Base-by-base conservation (phyloP, 2,797 vertebrate genomes). In the Phylloscopus collybita region DNA sequence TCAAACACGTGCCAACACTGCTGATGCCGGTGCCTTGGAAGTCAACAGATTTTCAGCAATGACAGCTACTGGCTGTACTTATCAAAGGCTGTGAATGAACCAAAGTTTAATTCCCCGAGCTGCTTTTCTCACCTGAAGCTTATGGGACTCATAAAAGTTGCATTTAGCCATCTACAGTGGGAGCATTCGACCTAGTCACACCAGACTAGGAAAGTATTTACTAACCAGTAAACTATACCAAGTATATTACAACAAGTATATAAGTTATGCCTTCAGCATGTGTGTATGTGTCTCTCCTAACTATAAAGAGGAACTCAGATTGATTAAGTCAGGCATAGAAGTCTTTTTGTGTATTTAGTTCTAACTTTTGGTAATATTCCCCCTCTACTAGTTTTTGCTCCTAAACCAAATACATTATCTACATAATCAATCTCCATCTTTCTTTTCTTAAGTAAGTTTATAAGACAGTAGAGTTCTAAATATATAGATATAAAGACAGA, bases 21-120 rank as follows among this genome's bases (percentile, higher is more conserved):
- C 80, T 81, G 84, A 81, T 80, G 82, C 62, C 81, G 64, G 71
- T 69, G 44, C 40, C 65, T 38, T 83, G 53, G 23, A 80, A 91
- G 34, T 36, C 84, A 88, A 94, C 23, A 93, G 45, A 84, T 92
- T 91, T 90, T 86, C 64, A 91, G 88, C 78, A 64, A 49, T 34
- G 67, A 67, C 69, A 88, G 4, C 16, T 50, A 56, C 29, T 66
- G 56, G 64, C 25, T 73, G 62, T 50, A 76, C 29, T 88, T 86
- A 70, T 70, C 78, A 80, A 85, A 91, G 44, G 25, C 29, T 86
- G 26, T 34, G 75, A 90, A 85, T 25, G 45, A 88, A 89, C 6
- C 6, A 6, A 82, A 75, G 38, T 85, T 90, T 54, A 93, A 87
- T 69, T 80, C 16, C 42, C 6, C 44, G 14, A 92, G 54, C 56